These are phyloP conservation scores for Eublepharis macularius DNA, from an alignment of 2,113 vertebrate genomes.

Conservation along the genomic window DNA sequence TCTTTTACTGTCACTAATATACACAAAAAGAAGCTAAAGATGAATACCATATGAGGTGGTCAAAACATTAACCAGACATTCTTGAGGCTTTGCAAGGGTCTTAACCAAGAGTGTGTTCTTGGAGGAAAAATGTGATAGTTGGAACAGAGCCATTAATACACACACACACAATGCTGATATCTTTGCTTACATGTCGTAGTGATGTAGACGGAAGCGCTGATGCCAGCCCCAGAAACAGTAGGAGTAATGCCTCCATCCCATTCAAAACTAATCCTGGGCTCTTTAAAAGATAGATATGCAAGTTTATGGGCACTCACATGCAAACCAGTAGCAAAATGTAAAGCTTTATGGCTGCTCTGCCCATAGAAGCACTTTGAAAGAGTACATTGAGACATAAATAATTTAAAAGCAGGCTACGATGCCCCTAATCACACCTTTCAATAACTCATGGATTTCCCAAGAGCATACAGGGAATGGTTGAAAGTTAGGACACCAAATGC, in stretches of 20 bases:
- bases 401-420: rapidly evolving
- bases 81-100: conserved; percentile 62
- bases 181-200: conserved; percentile 58
- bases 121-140: conserved; percentile 64
- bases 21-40: conserved; percentile 49
- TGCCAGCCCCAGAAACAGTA: background rate
- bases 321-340: conserved; percentile 14
- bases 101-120: conserved; percentile 59
- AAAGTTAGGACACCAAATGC: background rate
- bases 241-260: conserved; percentile 36
- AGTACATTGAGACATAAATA: conserved; percentile 36
- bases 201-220: conserved; percentile 59
- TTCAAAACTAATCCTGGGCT: conserved; percentile 44
- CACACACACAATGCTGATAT: background rate
- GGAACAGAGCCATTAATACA: conserved; percentile 61
- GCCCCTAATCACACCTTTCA: rapidly evolving
- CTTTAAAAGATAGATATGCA: conserved; percentile 4
- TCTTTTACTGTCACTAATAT: conserved; percentile 54
- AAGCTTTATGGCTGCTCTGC: conserved; percentile 23
- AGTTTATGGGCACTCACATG: conserved; percentile 35
- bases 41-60: conserved; percentile 63
- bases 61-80: conserved; percentile 74
- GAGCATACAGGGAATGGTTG: rapidly evolving
- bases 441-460: rapidly evolving
- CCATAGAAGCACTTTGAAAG: conserved; percentile 8